Evolutionary conservation across 2,113 vertebrate genomes (phyloP).

Genomic region (Neopipo cinnamomea): DNA sequence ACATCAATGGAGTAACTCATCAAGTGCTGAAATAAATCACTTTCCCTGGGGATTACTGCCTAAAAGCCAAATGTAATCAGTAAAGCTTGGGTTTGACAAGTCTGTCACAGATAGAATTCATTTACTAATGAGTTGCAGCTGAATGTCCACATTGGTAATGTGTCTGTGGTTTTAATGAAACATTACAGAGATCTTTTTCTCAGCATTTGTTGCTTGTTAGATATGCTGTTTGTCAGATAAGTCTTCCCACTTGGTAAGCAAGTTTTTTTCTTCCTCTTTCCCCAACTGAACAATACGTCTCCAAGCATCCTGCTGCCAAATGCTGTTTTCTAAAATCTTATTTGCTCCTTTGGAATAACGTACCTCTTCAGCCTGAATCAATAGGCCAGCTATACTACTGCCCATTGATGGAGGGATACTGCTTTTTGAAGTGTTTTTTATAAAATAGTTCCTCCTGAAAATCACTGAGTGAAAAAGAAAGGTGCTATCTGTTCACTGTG

Average conservation of each 20-base stretch:
- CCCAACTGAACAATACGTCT: not conserved
- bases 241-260: not conserved
- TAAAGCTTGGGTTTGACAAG: constrained; percentile 50
- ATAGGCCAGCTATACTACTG: not conserved
- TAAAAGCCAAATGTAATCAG: constrained; percentile 62
- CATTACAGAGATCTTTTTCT: not conserved
- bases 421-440: not conserved
- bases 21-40: constrained; percentile 54
- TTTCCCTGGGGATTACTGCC: constrained; percentile 51
- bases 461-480: not conserved
- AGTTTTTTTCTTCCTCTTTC: not conserved
- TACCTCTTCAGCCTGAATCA: not conserved
- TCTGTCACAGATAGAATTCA: constrained; percentile 51
- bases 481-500: not conserved
- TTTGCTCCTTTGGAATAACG: not conserved
- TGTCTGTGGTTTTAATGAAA: not conserved
- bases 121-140: constrained; percentile 54
- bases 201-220: not conserved
- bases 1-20: constrained; percentile 44
- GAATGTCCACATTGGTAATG: constrained; percentile 10
- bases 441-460: constrained; percentile 1
- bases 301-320: not conserved
- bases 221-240: not conserved
- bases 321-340: not conserved
- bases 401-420: not conserved